phyloP scores from a whole-genome alignment of 2,888 invertebrate species.

The Calameuta idolon region DNA sequence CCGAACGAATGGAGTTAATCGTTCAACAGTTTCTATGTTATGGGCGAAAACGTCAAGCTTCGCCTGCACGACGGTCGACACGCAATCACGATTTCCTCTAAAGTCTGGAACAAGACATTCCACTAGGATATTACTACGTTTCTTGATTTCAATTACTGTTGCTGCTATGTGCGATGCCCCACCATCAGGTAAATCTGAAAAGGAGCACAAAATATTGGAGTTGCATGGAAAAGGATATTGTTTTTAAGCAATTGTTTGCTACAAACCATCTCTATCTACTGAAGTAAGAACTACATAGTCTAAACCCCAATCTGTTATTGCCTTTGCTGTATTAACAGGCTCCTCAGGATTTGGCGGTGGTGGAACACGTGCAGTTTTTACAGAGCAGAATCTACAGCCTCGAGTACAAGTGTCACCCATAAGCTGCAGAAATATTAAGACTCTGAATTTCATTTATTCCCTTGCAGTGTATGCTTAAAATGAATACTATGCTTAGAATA shows the following conservation, averaged over 20 bases:
- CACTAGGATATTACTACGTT: slow-evolving; percentile 81
- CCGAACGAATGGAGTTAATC: slow-evolving; percentile 90
- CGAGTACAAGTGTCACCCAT: slow-evolving; percentile 99
- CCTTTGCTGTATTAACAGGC: slow-evolving; percentile 91
- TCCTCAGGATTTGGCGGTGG: slow-evolving; percentile 91
- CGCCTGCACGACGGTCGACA: slow-evolving; percentile 80
- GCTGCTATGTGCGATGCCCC: slow-evolving; percentile 94
- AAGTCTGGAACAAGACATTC: slow-evolving; percentile 99
- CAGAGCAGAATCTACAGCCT: slow-evolving; percentile 98
- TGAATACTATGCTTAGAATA: slow-evolving; percentile 19
- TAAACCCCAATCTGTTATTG: slow-evolving; percentile 93
- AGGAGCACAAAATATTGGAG: slow-evolving; percentile 16
- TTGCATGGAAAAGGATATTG: neutral
- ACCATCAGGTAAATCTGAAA: slow-evolving; percentile 89
- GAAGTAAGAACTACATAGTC: slow-evolving; percentile 98
- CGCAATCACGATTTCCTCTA: slow-evolving; percentile 80
- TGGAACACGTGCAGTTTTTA: slow-evolving; percentile 93
- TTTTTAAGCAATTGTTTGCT: neutral
- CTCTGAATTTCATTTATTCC: slow-evolving; percentile 1
- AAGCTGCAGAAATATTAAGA: slow-evolving; percentile 70
- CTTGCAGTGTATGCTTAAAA: neutral
- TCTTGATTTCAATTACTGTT: slow-evolving; percentile 71
- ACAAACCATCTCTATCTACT: slow-evolving; percentile 94
- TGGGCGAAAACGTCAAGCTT: slow-evolving; percentile 98
- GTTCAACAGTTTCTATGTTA: slow-evolving; percentile 97